Percentiles rank a stretch among this genome's conserved stretches.
Conservation (phyloP, 2,797 vertebrate genomes). For the Xiphorhynchus erythropygius region DNA sequence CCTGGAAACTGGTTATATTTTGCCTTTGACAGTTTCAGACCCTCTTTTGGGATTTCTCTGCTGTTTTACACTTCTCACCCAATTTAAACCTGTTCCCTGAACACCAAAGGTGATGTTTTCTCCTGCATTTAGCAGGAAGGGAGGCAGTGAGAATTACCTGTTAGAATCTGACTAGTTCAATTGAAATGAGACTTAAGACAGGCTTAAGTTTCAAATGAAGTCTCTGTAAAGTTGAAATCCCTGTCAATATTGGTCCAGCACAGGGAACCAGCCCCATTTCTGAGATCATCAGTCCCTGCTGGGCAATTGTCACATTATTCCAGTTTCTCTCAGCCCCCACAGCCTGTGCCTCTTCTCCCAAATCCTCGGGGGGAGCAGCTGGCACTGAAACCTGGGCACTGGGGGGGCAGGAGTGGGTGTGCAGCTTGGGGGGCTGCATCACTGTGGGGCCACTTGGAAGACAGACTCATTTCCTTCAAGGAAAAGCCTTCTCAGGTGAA, state of each 20-base stretch:
- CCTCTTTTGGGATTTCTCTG: neutral
- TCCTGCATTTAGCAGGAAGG: neutral
- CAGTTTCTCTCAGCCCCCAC: neutral
- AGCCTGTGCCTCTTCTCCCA: neutral
- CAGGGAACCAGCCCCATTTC: neutral
- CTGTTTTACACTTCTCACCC: neutral
- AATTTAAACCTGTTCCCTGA: neutral
- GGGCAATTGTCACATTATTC: fast-evolving
- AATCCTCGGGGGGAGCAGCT: neutral
- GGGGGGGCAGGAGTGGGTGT: neutral
- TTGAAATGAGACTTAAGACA: neutral
- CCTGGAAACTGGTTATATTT: neutral
- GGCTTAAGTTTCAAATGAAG: neutral
- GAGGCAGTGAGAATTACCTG: fast-evolving
- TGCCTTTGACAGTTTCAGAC: neutral
- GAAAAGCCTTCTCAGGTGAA: neutral
- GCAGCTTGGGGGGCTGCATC: neutral
- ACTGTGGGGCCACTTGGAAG: neutral
- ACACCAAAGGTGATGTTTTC: neutral
- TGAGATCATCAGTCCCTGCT: neutral
- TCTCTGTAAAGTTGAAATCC: neutral
- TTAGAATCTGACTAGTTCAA: neutral
- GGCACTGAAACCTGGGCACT: neutral
- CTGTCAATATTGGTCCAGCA: neutral
- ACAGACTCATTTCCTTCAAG: neutral